Percentiles rank a stretch among this genome's conserved stretches.
phyloP scores from a whole-genome alignment of 2,113 vertebrate genomes.

The Lonchura striata region DNA sequence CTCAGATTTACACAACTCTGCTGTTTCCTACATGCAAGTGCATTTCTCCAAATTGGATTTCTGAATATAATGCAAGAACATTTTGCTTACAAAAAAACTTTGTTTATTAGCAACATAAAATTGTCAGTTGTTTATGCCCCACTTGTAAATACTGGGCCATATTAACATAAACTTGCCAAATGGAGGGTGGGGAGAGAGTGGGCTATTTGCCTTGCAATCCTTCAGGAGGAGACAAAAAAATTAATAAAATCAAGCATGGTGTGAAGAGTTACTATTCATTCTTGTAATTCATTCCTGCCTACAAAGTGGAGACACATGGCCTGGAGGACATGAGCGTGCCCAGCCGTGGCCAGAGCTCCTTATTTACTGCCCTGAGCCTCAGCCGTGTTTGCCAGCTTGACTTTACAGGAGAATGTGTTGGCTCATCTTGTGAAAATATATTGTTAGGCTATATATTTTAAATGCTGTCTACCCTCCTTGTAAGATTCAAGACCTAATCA shows the following conservation, averaged over 20 bases:
- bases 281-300: conserved; percentile 1
- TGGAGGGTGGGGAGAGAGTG: not conserved
- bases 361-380: conserved; percentile 54
- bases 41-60: conserved; percentile 48
- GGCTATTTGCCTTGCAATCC: not conserved
- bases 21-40: conserved; percentile 25
- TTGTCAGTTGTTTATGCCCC: conserved; percentile 53
- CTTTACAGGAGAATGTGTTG: conserved; percentile 23
- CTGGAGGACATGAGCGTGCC: not conserved
- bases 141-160: conserved; percentile 61
- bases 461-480: conserved; percentile 56
- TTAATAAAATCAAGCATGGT: conserved; percentile 24
- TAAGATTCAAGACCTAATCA: conserved; percentile 68
- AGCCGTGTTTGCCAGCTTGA: conserved; percentile 19
- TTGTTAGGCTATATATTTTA: conserved; percentile 67
- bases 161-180: conserved; percentile 63
- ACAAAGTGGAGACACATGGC: not conserved
- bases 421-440: conserved; percentile 65
- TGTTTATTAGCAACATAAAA: conserved; percentile 68
- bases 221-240: not conserved
- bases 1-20: conserved; percentile 54
- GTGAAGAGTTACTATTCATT: not conserved
- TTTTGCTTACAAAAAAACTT: conserved; percentile 60
- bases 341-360: not conserved
- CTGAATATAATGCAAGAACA: conserved; percentile 54